Evolutionary conservation across 2,113 vertebrate species (phyloP).

Genomic region (Apistogramma diplotaenia): DNA sequence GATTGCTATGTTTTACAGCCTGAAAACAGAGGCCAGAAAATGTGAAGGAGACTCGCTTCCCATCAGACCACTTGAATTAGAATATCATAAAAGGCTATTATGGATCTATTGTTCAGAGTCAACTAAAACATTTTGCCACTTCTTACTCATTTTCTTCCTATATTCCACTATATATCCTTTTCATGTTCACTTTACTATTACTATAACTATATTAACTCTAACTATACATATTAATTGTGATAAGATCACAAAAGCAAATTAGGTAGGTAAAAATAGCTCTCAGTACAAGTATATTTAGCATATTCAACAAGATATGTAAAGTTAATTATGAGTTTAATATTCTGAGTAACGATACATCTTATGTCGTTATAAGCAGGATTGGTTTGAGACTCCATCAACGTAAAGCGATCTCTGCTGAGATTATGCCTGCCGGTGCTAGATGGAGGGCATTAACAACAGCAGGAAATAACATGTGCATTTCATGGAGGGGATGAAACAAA

Average conservation of each 20-base stretch:
- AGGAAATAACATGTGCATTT: slow-evolving; percentile 36
- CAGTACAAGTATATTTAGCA: neutral
- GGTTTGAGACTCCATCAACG: neutral
- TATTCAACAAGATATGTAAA: neutral
- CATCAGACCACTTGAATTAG: neutral
- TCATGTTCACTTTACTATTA: neutral
- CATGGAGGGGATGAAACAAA: neutral
- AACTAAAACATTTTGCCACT: neutral
- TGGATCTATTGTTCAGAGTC: neutral
- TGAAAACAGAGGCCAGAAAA: neutral
- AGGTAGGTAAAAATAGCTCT: neutral
- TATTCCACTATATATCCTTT: neutral
- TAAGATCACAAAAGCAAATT: neutral
- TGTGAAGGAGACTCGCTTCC: too few species aligned
- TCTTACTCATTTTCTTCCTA: neutral
- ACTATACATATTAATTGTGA: neutral
- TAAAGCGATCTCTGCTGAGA: slow-evolving; percentile 6
- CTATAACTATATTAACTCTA: neutral
- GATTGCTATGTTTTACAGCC: neutral
- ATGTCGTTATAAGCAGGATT: neutral
- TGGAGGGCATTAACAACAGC: neutral
- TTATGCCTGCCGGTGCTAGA: neutral
- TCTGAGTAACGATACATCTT: neutral
- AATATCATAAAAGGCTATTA: neutral
- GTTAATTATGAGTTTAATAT: neutral